A percentile compares a stretch with the other conserved stretches of the same genome.
phyloP scores from a whole-genome alignment of 2,888 invertebrate species.

The Drosophila percnosoma region DNA sequence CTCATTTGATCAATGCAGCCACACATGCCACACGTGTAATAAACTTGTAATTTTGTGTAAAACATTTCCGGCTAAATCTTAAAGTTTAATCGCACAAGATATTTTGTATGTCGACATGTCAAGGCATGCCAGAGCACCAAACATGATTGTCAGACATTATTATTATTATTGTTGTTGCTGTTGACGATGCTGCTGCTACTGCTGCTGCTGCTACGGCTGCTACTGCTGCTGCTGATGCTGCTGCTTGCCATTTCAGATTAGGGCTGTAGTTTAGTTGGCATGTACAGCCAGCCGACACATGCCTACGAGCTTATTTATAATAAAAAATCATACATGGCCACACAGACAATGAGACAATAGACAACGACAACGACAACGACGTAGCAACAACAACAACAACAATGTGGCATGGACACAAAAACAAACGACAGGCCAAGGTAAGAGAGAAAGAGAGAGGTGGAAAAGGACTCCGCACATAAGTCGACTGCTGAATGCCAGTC shows the following conservation, averaged over 20 bases:
- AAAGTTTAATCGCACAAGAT: constrained; percentile 56
- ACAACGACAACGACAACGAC: constrained; percentile 2
- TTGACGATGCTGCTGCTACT: background rate
- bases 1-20: constrained; percentile 2
- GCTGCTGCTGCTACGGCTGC: background rate
- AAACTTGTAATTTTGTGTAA: constrained; percentile 32
- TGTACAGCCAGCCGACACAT: constrained; percentile 58
- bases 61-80: constrained; percentile 57
- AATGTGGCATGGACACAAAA: constrained; percentile 37
- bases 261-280: constrained; percentile 75
- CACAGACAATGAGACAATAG: constrained; percentile 79
- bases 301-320: constrained; percentile 78
- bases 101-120: constrained; percentile 45
- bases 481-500: constrained; percentile 50
- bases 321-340: constrained; percentile 78
- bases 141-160: constrained; percentile 56
- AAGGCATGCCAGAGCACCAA: constrained; percentile 44
- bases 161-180: constrained; percentile 18
- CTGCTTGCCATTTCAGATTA: constrained; percentile 74
- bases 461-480: constrained; percentile 30
- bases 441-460: constrained; percentile 13
- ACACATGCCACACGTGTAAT: constrained; percentile 21
- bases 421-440: constrained; percentile 7
- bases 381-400: constrained; percentile 24
- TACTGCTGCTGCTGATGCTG: background rate